phyloP scores from a whole-genome alignment of 2,888 invertebrate genomes.

The Xestia c-nigrum region DNA sequence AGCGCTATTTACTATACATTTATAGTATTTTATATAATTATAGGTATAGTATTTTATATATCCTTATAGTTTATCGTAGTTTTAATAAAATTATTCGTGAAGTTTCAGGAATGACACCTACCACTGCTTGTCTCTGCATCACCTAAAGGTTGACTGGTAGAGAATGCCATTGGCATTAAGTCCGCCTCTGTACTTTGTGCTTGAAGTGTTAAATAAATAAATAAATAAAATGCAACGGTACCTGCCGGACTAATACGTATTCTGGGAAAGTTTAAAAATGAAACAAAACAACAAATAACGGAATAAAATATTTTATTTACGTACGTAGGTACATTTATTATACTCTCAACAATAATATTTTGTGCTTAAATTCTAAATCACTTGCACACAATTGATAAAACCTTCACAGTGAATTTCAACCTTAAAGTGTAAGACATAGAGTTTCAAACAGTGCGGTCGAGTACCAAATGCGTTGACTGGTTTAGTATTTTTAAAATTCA shows the following conservation, averaged over 20 bases:
- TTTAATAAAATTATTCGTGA: too few relatives aligned
- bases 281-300: background rate
- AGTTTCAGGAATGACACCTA: too few relatives aligned
- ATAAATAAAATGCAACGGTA: too few relatives aligned
- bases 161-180: too few relatives aligned
- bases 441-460: slow-evolving; percentile 1
- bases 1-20: too few relatives aligned
- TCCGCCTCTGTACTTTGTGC: too few relatives aligned
- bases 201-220: too few relatives aligned
- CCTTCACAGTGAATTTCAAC: background rate
- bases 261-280: background rate
- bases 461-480: background rate
- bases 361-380: slow-evolving; percentile 14
- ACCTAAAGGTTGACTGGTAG: too few relatives aligned
- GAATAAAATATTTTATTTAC: slow-evolving; percentile 28
- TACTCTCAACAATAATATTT: slow-evolving; percentile 5
- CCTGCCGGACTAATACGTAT: background rate
- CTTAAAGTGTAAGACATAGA: background rate
- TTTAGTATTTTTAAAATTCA: slow-evolving; percentile 85
- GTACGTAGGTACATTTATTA: background rate
- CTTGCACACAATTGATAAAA: background rate
- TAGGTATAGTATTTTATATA: too few relatives aligned
- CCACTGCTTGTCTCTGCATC: too few relatives aligned
- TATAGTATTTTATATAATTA: too few relatives aligned
- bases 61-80: too few relatives aligned